Conservation (phyloP, 2,888 invertebrate genomes). For the Nemapogon koenigi region DNA sequence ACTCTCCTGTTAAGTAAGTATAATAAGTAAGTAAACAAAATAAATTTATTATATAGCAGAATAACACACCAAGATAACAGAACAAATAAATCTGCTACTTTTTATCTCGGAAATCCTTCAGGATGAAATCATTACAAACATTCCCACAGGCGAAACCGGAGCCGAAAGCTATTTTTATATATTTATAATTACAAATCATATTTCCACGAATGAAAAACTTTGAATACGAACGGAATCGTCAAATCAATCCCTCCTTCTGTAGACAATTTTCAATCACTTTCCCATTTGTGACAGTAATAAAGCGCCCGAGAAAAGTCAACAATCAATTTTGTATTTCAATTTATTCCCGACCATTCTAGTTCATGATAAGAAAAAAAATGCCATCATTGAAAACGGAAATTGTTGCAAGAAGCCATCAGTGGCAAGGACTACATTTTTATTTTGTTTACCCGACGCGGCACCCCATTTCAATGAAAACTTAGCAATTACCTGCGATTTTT, state of each 20-base stretch:
- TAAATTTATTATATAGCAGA: no score
- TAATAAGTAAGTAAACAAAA: no score
- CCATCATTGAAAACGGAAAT: constrained; percentile 64
- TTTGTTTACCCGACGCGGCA: constrained; percentile 45
- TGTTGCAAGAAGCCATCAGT: constrained; percentile 64
- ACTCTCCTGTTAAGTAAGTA: no score
- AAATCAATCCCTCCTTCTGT: constrained; percentile 39
- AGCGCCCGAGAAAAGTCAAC: constrained; percentile 62
- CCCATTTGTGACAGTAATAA: constrained; percentile 65
- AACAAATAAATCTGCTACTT: no score
- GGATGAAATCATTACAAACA: no score
- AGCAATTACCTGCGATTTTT: no score
- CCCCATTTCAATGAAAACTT: no score
- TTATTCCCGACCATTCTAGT: constrained; percentile 63
- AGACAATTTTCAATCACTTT: constrained; percentile 61
- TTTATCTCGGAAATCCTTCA: no score
- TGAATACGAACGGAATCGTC: constrained; percentile 34
- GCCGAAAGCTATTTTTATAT: not conserved
- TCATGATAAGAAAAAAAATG: constrained; percentile 62
- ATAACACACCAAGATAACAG: no score
- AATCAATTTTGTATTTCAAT: constrained; percentile 67
- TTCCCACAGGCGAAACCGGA: no score
- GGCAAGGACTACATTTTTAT: no score
- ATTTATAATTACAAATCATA: constrained; percentile 4
- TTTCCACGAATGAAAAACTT: constrained; percentile 11